phyloP scores from a whole-genome alignment of 1,140 invertebrate species.

The Araneus ventricosus region DNA sequence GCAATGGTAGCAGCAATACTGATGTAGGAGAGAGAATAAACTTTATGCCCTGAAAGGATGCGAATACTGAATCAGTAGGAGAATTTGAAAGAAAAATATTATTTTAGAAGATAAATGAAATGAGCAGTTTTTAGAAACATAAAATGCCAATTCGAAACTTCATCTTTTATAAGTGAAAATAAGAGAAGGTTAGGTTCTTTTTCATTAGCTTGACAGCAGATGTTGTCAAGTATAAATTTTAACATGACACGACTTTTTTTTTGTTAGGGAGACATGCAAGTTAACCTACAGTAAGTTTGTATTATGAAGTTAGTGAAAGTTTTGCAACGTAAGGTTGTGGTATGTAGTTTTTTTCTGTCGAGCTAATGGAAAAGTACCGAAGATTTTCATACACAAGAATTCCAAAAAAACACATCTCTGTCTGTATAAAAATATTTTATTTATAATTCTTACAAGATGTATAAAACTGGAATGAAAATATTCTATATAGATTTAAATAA shows the following conservation, averaged over 20 bases:
- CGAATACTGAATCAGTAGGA: neutral
- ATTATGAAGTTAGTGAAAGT: no score
- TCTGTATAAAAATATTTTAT: constrained; percentile 29
- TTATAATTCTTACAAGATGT: neutral
- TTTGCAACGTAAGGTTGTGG: no score
- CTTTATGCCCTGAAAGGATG: constrained; percentile 19
- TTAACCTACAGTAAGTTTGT: no score
- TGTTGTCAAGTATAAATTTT: no score
- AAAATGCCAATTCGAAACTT: neutral
- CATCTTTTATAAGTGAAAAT: no score
- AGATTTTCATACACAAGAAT: neutral
- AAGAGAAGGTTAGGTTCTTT: no score
- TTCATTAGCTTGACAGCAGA: no score
- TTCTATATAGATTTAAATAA: no score
- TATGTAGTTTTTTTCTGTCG: no score
- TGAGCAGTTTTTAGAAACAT: neutral
- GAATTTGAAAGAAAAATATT: neutral
- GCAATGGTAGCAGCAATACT: neutral
- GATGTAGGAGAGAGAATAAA: neutral
- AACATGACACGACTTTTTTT: no score
- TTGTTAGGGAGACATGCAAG: no score
- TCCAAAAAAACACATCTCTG: neutral
- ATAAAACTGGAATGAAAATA: neutral
- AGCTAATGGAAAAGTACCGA: no score
- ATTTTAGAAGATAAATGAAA: neutral